These are phyloP conservation scores for Torymus tubicola DNA, from an alignment of 2,888 invertebrate species.

Conservation along the genomic window DNA sequence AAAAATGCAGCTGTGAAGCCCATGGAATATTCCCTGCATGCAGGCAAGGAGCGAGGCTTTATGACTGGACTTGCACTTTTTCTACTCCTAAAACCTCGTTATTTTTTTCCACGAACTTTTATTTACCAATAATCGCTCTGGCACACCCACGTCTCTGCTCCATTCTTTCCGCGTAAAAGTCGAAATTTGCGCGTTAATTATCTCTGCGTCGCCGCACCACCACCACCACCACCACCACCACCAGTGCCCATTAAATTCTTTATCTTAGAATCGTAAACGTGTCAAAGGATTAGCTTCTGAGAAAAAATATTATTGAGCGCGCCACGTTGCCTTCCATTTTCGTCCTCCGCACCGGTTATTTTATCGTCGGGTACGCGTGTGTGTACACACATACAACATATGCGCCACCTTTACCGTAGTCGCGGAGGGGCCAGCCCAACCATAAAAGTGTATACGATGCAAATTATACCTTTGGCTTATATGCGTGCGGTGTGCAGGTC, in stretches of 20 bases:
- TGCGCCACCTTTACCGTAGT: neutral
- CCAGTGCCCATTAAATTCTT: conserved; percentile 26
- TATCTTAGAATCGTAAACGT: conserved; percentile 45
- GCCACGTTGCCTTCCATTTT: conserved; percentile 22
- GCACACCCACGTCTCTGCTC: neutral
- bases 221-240: neutral
- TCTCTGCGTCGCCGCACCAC: neutral
- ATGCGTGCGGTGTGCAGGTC: conserved; percentile 13
- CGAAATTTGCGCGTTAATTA: conserved; percentile 37
- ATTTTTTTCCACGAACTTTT: conserved; percentile 26
- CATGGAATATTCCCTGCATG: no score
- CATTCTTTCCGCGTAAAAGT: conserved; percentile 26
- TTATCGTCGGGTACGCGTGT: neutral
- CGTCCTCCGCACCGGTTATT: conserved; percentile 26
- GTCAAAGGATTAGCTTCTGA: conserved; percentile 49
- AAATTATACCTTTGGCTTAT: conserved; percentile 49
- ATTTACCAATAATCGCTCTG: conserved; percentile 34
- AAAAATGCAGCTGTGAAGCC: no score
- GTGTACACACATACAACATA: neutral
- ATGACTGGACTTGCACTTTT: neutral
- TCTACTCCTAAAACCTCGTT: neutral
- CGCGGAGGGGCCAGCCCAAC: conserved; percentile 20
- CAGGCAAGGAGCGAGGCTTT: no score
- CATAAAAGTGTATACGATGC: conserved; percentile 53
- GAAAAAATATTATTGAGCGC: conserved; percentile 46